Evolutionary conservation across 2,113 vertebrate genomes (phyloP).

Genomic region (Phrynosoma blainvillii): DNA sequence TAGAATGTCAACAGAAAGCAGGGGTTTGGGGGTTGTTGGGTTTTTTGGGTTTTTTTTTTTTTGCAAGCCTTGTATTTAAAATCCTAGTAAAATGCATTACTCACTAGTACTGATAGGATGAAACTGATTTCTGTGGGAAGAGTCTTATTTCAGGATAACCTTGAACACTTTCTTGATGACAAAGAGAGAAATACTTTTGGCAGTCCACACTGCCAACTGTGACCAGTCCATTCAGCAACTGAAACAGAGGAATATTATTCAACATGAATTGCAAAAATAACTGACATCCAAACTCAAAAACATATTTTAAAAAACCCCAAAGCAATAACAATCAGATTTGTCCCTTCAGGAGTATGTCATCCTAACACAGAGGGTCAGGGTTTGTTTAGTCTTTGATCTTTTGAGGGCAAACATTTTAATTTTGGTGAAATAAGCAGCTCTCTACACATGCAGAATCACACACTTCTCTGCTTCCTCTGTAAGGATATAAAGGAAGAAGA

Average conservation of each 20-base stretch:
- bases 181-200: constrained; percentile 90
- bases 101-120: constrained; percentile 82
- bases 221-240: constrained; percentile 85
- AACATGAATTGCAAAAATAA: background rate
- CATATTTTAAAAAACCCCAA: background rate
- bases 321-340: background rate
- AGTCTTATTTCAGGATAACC: constrained; percentile 94
- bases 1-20: background rate
- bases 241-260: constrained; percentile 51
- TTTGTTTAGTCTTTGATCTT: background rate
- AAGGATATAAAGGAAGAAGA: too few species aligned
- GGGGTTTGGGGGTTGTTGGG: background rate
- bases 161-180: constrained; percentile 85
- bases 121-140: constrained; percentile 79
- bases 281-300: background rate
- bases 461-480: background rate
- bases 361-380: background rate
- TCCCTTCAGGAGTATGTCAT: background rate
- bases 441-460: background rate
- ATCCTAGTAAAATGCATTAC: constrained; percentile 59
- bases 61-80: constrained; percentile 8
- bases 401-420: background rate
- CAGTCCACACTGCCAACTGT: constrained; percentile 92
- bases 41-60: background rate
- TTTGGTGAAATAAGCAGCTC: background rate